These are phyloP conservation scores for Mesocentrotus franciscanus DNA, from an alignment of 53 echinoderm and acorn worm genomes.

Conservation along the genomic window DNA sequence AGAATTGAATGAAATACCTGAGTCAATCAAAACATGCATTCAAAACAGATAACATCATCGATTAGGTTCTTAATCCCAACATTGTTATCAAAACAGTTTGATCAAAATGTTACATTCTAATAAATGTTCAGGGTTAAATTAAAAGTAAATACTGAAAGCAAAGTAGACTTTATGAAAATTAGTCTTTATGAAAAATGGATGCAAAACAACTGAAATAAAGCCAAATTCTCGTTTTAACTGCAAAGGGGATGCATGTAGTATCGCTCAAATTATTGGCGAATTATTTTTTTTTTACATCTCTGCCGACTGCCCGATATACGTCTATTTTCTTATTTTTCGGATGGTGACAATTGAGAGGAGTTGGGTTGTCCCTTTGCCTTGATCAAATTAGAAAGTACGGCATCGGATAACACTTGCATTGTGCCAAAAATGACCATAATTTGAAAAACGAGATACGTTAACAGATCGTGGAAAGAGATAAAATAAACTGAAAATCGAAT, in stretches of 20 bases:
- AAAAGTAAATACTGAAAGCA: neutral
- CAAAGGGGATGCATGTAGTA: neutral
- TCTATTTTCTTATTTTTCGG: neutral
- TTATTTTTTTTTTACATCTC: neutral
- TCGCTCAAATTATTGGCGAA: neutral
- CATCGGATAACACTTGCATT: slow-evolving; percentile 61
- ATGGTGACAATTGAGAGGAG: neutral
- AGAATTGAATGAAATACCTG: neutral
- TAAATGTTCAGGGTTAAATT: no score
- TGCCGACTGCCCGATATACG: neutral
- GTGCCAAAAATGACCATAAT: slow-evolving; percentile 54
- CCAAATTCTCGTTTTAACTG: neutral
- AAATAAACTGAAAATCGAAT: slow-evolving; percentile 62
- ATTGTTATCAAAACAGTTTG: neutral
- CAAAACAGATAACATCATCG: neutral
- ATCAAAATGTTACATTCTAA: no score
- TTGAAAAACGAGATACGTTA: slow-evolving; percentile 63
- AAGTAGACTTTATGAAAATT: no score
- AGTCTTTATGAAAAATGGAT: no score
- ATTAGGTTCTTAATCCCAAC: neutral
- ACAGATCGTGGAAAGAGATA: slow-evolving; percentile 46
- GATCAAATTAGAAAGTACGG: slow-evolving; percentile 16
- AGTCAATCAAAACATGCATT: neutral
- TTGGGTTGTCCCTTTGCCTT: slow-evolving; percentile 5
- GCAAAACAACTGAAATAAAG: neutral